phyloP scores from a whole-genome alignment of 1,140 invertebrate species.

The Proctacanthus coquilletti region DNA sequence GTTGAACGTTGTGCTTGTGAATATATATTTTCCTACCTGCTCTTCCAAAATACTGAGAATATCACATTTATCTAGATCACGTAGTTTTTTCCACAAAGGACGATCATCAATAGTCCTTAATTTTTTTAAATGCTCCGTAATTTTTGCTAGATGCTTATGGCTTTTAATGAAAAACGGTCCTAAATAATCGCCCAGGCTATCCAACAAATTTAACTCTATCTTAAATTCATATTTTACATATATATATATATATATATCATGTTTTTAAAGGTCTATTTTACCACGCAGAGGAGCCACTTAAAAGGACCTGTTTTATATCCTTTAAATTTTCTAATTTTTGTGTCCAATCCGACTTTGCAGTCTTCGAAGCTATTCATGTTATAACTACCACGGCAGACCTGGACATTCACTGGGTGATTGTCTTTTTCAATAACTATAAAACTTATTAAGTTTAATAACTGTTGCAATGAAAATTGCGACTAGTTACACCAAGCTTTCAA shows the following conservation, averaged over 20 bases:
- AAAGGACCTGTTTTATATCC: conserved; percentile 13
- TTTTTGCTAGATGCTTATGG: conserved; percentile 8
- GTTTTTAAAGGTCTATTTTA: conserved; percentile 5
- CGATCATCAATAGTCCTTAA: conserved; percentile 4
- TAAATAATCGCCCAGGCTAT: conserved; percentile 13
- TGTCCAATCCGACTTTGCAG: conserved; percentile 13
- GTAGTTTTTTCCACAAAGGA: conserved; percentile 13
- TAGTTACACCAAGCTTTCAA: too few species aligned
- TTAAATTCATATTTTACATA: not conserved
- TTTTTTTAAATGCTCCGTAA: conserved; percentile 8
- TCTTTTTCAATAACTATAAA: not conserved
- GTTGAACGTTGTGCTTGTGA: not conserved
- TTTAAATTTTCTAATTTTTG: conserved; percentile 8
- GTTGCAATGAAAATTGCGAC: too few species aligned
- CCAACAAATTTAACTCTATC: conserved; percentile 17
- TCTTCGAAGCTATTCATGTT: conserved; percentile 20
- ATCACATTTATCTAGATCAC: conserved; percentile 15
- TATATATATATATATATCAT: not conserved
- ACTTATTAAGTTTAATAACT: too few species aligned
- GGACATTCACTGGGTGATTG: not conserved
- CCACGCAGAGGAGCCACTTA: conserved; percentile 11
- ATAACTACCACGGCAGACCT: conserved; percentile 17
- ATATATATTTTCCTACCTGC: conserved; percentile 6
- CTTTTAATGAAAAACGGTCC: conserved; percentile 14
- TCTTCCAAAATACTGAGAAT: conserved; percentile 13